phyloP scores from a whole-genome alignment of 2,888 invertebrate genomes.

The Cephus pulcher region DNA sequence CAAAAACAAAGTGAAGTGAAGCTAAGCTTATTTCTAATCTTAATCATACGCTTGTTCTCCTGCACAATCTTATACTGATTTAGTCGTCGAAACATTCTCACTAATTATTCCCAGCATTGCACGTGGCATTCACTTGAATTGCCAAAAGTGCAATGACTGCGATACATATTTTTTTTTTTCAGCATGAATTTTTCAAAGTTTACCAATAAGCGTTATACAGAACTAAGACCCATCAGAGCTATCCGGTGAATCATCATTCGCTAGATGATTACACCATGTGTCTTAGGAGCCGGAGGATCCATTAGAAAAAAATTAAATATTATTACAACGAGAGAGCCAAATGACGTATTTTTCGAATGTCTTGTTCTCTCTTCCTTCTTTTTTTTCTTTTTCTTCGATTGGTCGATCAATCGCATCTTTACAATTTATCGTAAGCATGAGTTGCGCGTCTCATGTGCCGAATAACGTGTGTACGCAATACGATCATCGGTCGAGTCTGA shows the following conservation, averaged over 20 bases:
- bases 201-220: background rate
- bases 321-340: background rate
- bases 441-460: background rate
- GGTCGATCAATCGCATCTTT: background rate
- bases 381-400: background rate
- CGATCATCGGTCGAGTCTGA: background rate
- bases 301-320: background rate
- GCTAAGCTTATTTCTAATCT: background rate
- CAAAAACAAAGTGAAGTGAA: background rate
- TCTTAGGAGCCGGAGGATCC: background rate
- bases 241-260: background rate
- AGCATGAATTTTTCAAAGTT: background rate
- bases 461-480: background rate
- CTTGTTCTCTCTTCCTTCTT: background rate
- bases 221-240: background rate
- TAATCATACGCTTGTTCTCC: background rate
- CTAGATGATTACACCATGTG: background rate
- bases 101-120: background rate
- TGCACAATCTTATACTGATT: background rate
- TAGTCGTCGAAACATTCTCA: background rate
- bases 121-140: background rate
- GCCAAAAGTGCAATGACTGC: background rate
- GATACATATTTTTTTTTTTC: background rate
- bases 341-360: background rate
- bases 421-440: background rate